These are phyloP conservation scores for Brachionus angularis DNA, from an alignment of 1,140 invertebrate species.

Conservation along the genomic window DNA sequence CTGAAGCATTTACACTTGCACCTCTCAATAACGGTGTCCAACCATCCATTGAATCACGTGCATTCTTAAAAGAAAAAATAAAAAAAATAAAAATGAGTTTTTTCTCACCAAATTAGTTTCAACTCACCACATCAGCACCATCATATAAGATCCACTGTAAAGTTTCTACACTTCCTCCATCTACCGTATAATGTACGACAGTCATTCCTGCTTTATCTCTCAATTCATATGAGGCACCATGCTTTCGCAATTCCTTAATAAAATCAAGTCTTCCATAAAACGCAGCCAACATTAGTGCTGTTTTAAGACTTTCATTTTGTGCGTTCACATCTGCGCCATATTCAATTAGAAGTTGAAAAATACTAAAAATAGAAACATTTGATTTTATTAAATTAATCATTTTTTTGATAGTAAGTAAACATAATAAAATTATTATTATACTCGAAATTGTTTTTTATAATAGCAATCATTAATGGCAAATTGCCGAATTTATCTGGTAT, in stretches of 20 bases:
- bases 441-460: conserved; percentile 41
- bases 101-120: conserved; percentile 46
- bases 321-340: conserved; percentile 52
- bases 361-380: conserved; percentile 31
- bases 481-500: conserved; percentile 52
- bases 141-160: conserved; percentile 54
- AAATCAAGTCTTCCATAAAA: conserved; percentile 49
- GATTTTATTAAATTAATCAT: conserved; percentile 46
- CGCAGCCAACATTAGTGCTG: conserved; percentile 54
- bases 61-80: no score
- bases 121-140: conserved; percentile 51
- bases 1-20: conserved; percentile 49
- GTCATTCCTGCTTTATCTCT: conserved; percentile 53
- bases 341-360: conserved; percentile 29
- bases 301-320: conserved; percentile 53
- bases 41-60: conserved; percentile 44
- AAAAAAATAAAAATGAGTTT: no score
- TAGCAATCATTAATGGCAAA: conserved; percentile 47
- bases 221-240: conserved; percentile 49
- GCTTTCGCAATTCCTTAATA: conserved; percentile 50
- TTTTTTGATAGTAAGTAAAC: neutral
- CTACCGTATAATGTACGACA: conserved; percentile 54
- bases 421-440: neutral
- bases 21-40: conserved; percentile 55
- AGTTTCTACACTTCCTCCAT: conserved; percentile 50